Conservation (phyloP, 1,140 invertebrate genomes). For the Hyles vespertilio region DNA sequence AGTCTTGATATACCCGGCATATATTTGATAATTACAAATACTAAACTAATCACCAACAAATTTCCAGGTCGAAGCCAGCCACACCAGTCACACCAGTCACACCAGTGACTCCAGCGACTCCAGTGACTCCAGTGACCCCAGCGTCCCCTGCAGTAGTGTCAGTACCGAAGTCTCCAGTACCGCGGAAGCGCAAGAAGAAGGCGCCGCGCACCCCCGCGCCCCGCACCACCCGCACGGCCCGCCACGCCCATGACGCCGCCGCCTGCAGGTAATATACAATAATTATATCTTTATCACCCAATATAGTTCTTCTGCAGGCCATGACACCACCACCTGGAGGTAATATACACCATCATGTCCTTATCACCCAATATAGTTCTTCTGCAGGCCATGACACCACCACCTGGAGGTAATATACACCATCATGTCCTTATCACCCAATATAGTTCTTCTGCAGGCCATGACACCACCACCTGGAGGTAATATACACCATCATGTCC, state of each 20-base stretch:
- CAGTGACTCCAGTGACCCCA: conserved; percentile 16
- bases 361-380: no score
- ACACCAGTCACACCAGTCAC: background rate
- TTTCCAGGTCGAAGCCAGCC: background rate
- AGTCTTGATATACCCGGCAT: no score
- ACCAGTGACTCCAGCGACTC: conserved; percentile 20
- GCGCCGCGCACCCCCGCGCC: conserved; percentile 15
- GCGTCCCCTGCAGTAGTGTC: conserved; percentile 19
- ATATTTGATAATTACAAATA: no score
- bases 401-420: no score
- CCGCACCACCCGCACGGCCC: conserved; percentile 12
- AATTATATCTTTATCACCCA: no score
- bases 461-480: no score
- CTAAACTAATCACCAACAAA: background rate
- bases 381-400: no score
- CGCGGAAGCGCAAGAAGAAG: conserved; percentile 55
- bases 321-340: no score
- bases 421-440: no score
- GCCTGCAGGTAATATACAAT: background rate
- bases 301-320: no score
- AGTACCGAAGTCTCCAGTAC: conserved; percentile 38
- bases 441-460: no score
- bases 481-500: no score
- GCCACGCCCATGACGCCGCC: conserved; percentile 22
- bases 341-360: background rate